Evolutionary conservation across 2,888 invertebrate species (phyloP), one percentile per base, ranked within the genome.

Genomic region (Orthosia gothica): DNA sequence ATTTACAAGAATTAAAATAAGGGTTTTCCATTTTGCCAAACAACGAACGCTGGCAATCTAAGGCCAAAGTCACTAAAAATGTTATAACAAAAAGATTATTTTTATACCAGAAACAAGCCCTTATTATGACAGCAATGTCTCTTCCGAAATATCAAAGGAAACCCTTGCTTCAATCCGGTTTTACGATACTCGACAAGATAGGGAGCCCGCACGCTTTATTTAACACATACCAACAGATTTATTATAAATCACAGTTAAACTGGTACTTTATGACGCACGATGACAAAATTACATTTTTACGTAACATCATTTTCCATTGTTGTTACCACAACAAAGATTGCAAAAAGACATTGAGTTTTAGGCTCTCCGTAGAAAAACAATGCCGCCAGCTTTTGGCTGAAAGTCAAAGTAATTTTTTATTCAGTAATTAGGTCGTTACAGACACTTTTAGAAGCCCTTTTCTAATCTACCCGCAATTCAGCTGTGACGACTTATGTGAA

Each of bases 361-460:
- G 23, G 26, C 54, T 45, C 47, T 58, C 50, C 20, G 26, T 32
- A 79, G 13, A 26, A 69, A 77, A 80, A 80, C 74, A 74, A 78
- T 81, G 70, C 23, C 40, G 20, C 26, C 26, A 58, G 70, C 54
- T 70, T 73, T 69, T 64, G 77, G 49, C 45, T 50, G 49, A 74
- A 77, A 77, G 73, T 79, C 73, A 81, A 81, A 81, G 77, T 69
- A 69, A 52, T 82, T 79, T 82, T 81, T 82, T 82, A 67, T 71
- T 75, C 66, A 64, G 69, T 82, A 82, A 82, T 79, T 82, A 82
- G 81, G 79, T 82, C 79, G 82, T 82, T 69, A 82, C 69, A 66
- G 69, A 75, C 69, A 67, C 52, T 82, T 82, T 79, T 67, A 66
- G 45, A 18, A 74, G 63, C 45, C 47, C 64, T 74, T 71, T 80